Evolutionary conservation across 92 coral and sea anemone species (phyloP).

Genomic region (Diadumene lineata): DNA sequence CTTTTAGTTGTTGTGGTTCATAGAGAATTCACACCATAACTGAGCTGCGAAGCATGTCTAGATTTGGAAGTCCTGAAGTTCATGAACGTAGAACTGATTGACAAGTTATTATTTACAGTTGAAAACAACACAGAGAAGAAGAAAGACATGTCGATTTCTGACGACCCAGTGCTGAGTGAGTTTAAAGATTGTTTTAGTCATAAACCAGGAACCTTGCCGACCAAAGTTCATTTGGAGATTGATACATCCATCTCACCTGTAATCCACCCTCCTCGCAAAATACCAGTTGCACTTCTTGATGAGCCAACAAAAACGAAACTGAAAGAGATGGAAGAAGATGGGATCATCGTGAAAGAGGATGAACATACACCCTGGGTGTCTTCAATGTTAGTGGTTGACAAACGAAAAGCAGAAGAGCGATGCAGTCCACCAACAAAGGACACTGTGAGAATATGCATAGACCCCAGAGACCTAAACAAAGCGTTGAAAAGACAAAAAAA

Average conservation of each 20-base stretch:
- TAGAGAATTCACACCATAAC: slow-evolving; percentile 52
- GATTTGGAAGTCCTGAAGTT: slow-evolving; percentile 65
- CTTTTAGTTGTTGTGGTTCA: slow-evolving; percentile 49
- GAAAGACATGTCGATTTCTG: too few relatives aligned
- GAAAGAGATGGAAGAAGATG: slow-evolving; percentile 25
- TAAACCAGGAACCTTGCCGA: slow-evolving; percentile 43
- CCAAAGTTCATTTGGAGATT: slow-evolving; percentile 34
- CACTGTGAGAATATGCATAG: slow-evolving; percentile 18
- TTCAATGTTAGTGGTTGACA: slow-evolving; percentile 23
- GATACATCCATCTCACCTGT: too few relatives aligned
- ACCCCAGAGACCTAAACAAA: slow-evolving; percentile 22
- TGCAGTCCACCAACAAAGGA: background rate
- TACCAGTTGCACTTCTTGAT: too few relatives aligned
- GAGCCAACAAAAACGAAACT: background rate
- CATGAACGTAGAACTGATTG: slow-evolving; percentile 48
- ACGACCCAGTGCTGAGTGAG: too few relatives aligned
- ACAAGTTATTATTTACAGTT: slow-evolving; percentile 11
- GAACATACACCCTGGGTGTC: slow-evolving; percentile 29
- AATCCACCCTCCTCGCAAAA: too few relatives aligned
- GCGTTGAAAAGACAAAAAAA: slow-evolving; percentile 23
- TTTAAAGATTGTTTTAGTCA: slow-evolving; percentile 33
- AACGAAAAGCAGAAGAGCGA: background rate
- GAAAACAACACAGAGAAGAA: too few relatives aligned
- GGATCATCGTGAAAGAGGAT: slow-evolving; percentile 17
- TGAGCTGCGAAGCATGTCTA: slow-evolving; percentile 64